phyloP scores from a whole-genome alignment of 2,888 invertebrate species.

The Chymomyza procnemis region DNA sequence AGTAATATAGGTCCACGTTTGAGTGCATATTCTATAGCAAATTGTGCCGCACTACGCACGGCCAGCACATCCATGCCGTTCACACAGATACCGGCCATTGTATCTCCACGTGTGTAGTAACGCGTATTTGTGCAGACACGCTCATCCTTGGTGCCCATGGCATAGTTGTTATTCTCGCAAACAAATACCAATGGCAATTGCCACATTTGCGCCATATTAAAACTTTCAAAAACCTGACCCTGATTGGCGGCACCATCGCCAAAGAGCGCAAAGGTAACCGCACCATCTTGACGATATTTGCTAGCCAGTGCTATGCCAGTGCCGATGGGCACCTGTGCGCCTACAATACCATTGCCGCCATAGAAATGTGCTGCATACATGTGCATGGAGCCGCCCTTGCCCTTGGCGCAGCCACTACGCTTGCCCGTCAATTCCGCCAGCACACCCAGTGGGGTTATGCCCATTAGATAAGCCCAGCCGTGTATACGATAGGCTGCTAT shows the following conservation, averaged over 20 bases:
- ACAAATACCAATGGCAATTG: conserved; percentile 94
- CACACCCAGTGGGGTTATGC: conserved; percentile 86
- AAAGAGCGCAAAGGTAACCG: conserved; percentile 91
- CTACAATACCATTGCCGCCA: conserved; percentile 98
- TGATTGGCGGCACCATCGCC: conserved; percentile 97
- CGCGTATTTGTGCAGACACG: conserved; percentile 91
- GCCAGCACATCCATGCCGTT: conserved; percentile 99
- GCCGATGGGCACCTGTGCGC: conserved; percentile 98
- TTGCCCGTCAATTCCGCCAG: conserved; percentile 94
- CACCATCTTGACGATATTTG: conserved; percentile 90
- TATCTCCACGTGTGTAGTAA: conserved; percentile 96
- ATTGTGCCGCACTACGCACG: conserved; percentile 90
- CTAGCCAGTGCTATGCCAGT: conserved; percentile 94
- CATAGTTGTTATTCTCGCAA: conserved; percentile 99
- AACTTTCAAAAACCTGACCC: conserved; percentile 93
- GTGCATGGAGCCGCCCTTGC: conserved; percentile 99
- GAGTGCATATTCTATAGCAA: conserved; percentile 87
- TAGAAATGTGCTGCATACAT: conserved; percentile 95
- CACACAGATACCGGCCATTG: conserved; percentile 96
- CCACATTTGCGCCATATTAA: conserved; percentile 97
- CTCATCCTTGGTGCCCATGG: conserved; percentile 95
- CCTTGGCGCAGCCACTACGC: conserved; percentile 90
- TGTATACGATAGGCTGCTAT: conserved; percentile 98
- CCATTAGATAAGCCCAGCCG: conserved; percentile 97
- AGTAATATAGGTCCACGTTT: conserved; percentile 96